Evolutionary conservation across 2,888 invertebrate species (phyloP).

Genomic region (Loripinus fragilis): DNA sequence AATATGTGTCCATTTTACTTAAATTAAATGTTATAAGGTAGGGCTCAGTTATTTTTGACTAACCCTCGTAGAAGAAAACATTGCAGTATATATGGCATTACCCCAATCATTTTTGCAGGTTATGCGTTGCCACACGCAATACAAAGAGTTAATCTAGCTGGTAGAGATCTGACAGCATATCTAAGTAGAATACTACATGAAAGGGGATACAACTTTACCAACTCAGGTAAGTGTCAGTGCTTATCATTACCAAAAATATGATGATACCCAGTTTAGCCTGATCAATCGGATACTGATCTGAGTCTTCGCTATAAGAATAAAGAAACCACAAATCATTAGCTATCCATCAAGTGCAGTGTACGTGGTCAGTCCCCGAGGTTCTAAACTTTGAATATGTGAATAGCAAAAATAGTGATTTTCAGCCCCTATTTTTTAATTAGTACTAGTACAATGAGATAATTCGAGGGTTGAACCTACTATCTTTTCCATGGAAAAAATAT

Average conservation of each 20-base stretch:
- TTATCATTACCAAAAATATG: neutral
- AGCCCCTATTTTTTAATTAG: no score
- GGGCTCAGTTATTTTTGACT: no score
- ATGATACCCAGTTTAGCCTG: neutral
- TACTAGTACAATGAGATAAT: no score
- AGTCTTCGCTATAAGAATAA: neutral
- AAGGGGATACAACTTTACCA: constrained; percentile 82
- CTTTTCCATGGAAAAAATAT: no score
- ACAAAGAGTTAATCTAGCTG: constrained; percentile 65
- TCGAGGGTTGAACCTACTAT: no score
- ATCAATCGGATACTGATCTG: neutral
- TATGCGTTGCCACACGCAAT: constrained; percentile 74
- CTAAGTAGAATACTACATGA: constrained; percentile 75
- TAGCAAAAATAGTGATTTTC: no score
- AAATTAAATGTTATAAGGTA: no score
- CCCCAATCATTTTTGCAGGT: constrained; percentile 68
- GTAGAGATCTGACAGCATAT: constrained; percentile 68
- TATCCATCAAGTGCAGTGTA: neutral
- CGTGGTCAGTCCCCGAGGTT: neutral
- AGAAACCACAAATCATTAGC: neutral
- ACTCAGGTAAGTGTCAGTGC: neutral
- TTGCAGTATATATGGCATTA: no score
- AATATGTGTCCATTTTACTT: no score
- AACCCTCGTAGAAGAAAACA: no score
- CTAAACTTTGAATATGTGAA: no score